These are phyloP conservation scores for Coturnix japonica DNA, from an alignment of 2,113 vertebrate species.

Conservation along the genomic window DNA sequence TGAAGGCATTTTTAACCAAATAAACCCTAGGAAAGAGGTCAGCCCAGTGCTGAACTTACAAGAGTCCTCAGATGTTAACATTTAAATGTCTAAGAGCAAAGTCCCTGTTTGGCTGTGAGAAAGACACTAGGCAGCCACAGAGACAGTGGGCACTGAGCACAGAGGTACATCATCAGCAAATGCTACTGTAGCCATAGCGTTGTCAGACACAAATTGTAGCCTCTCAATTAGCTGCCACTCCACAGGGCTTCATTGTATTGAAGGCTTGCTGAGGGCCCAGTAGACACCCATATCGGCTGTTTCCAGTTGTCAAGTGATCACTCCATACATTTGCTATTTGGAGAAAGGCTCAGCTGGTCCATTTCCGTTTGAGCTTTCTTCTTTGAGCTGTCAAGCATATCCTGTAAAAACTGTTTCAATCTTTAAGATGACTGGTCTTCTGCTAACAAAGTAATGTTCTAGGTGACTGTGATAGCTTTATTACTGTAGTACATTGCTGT, in stretches of 20 bases:
- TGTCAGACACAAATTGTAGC: not conserved
- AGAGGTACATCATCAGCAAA: not conserved
- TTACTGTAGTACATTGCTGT: not conserved
- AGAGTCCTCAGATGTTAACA: not conserved
- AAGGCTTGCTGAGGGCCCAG: not conserved
- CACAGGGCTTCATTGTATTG: not conserved
- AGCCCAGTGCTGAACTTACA: not conserved
- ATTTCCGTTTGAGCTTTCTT: not conserved
- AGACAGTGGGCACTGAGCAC: not conserved
- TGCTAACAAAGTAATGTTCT: not conserved
- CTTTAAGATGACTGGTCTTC: not conserved
- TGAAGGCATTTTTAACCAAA: not conserved
- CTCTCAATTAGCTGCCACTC: not conserved
- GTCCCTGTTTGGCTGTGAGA: not conserved
- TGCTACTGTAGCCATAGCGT: rapidly evolving
- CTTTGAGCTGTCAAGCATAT: not conserved
- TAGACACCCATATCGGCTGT: not conserved
- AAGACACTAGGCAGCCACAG: not conserved
- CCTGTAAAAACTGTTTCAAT: not conserved
- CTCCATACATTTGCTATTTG: rapidly evolving
- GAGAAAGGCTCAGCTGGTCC: not conserved
- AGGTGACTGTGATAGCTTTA: not conserved
- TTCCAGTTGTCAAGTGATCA: not conserved
- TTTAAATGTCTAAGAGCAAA: not conserved
- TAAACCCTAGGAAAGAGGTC: not conserved